Conservation (phyloP, 1,140 invertebrate species). For the Chymomyza costata region DNA sequence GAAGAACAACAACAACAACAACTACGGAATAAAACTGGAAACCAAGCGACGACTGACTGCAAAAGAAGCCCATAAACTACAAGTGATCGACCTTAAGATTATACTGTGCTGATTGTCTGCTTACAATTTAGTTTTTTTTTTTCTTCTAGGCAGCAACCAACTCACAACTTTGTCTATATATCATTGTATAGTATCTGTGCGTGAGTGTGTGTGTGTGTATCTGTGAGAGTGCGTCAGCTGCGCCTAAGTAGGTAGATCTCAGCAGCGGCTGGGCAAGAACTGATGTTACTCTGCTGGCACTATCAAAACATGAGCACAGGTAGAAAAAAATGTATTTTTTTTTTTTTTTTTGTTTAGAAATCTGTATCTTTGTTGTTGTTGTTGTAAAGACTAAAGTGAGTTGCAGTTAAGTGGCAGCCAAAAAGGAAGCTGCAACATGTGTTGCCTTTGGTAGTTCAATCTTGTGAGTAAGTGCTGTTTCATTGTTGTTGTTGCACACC, state of each 20-base stretch:
- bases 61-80: constrained; percentile 66
- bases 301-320: constrained; percentile 23
- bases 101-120: constrained; percentile 53
- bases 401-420: constrained; percentile 70
- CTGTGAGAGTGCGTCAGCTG: constrained; percentile 26
- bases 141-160: constrained; percentile 37
- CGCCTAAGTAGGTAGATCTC: constrained; percentile 46
- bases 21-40: constrained; percentile 10
- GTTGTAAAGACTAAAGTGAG: constrained; percentile 54
- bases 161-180: too few relatives aligned
- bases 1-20: constrained; percentile 29
- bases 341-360: too few relatives aligned
- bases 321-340: too few relatives aligned
- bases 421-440: constrained; percentile 68
- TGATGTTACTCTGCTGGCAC: too few relatives aligned
- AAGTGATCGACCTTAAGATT: constrained; percentile 72
- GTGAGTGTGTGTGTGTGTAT: constrained; percentile 11
- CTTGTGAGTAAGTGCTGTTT: constrained; percentile 55
- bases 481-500: constrained; percentile 58
- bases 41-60: constrained; percentile 13
- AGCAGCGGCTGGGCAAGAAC: too few relatives aligned
- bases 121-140: too few relatives aligned
- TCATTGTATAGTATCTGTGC: constrained; percentile 3
- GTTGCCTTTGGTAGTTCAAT: constrained; percentile 25
- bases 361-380: constrained; percentile 1